Percentiles rank a stretch among this genome's conserved stretches.
Conservation (phyloP, 2,888 invertebrate genomes). For the Drosophila tanythrix region DNA sequence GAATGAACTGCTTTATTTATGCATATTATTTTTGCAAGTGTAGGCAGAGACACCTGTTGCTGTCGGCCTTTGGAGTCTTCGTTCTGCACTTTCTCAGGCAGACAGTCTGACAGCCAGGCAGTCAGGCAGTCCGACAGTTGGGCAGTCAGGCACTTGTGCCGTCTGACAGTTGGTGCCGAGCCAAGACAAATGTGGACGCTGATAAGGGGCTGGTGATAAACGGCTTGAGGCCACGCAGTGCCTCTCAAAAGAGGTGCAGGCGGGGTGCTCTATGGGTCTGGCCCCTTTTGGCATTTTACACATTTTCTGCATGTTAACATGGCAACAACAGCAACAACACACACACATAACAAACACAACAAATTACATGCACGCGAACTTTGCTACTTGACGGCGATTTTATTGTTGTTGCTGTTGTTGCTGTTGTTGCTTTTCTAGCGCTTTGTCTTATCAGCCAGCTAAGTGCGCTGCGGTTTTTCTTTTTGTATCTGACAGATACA, state of each 20-base stretch:
- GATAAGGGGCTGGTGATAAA: conserved; percentile 58
- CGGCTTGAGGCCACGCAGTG: conserved; percentile 15
- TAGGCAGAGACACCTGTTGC: conserved; percentile 39
- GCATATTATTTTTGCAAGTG: neutral
- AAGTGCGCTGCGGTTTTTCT: conserved; percentile 38
- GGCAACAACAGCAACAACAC: conserved; percentile 39
- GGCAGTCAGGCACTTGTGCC: conserved; percentile 3
- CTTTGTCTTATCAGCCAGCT: conserved; percentile 56
- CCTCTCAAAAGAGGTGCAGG: neutral
- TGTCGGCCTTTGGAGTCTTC: conserved; percentile 22
- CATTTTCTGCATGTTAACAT: conserved; percentile 57
- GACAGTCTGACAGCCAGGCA: neutral
- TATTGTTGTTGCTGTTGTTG: conserved; percentile 12
- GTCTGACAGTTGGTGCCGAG: conserved; percentile 21
- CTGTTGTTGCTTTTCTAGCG: conserved; percentile 29
- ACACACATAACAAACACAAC: conserved; percentile 15
- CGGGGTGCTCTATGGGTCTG: conserved; percentile 16
- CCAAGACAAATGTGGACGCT: conserved; percentile 55
- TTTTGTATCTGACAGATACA: conserved; percentile 56
- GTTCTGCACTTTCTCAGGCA: conserved; percentile 30
- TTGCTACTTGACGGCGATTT: conserved; percentile 35
- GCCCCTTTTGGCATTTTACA: conserved; percentile 49
- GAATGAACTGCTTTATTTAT: neutral
- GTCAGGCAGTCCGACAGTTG: neutral
- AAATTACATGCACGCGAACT: conserved; percentile 62